Evolutionary conservation across 2,888 invertebrate genomes (phyloP).

Genomic region (Chloromyia formosa): DNA sequence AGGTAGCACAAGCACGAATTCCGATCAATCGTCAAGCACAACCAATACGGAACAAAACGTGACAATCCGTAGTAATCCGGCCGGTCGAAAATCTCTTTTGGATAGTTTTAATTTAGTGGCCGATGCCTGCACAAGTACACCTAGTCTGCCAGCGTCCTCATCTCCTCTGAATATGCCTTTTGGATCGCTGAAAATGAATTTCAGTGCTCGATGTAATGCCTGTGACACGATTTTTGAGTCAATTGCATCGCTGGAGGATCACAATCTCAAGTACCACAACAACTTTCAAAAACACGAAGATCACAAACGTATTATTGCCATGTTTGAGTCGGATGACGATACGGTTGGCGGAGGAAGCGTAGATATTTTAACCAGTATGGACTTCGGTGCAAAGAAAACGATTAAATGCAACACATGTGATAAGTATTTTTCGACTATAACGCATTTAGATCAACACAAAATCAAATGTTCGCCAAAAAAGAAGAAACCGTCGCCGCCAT

Average conservation of each 20-base stretch:
- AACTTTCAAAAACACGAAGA: conserved; percentile 54
- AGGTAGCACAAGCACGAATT: conserved; percentile 11
- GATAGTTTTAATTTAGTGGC: conserved; percentile 47
- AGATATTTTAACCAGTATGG: conserved; percentile 16
- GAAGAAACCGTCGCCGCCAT: conserved; percentile 26
- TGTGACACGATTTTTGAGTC: conserved; percentile 59
- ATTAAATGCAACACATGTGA: conserved; percentile 46
- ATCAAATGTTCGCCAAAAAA: conserved; percentile 33
- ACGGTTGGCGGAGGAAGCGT: conserved; percentile 12
- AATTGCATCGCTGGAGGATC: conserved; percentile 58
- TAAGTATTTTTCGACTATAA: conserved; percentile 45
- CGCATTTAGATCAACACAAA: conserved; percentile 48
- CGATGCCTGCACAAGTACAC: conserved; percentile 27
- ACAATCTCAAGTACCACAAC: conserved; percentile 59
- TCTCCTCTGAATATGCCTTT: conserved; percentile 16
- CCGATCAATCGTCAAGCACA: conserved; percentile 24
- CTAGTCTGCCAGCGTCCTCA: not conserved
- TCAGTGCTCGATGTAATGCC: conserved; percentile 60
- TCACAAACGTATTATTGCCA: conserved; percentile 59
- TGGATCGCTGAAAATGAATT: conserved; percentile 48
- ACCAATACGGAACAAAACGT: conserved; percentile 32
- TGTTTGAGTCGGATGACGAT: conserved; percentile 56
- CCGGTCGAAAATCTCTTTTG: conserved; percentile 46
- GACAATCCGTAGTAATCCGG: conserved; percentile 32
- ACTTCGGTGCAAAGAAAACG: conserved; percentile 29